Evolutionary conservation across 2,797 vertebrate species (phyloP).

Genomic region (Pipistrellus nathusii): DNA sequence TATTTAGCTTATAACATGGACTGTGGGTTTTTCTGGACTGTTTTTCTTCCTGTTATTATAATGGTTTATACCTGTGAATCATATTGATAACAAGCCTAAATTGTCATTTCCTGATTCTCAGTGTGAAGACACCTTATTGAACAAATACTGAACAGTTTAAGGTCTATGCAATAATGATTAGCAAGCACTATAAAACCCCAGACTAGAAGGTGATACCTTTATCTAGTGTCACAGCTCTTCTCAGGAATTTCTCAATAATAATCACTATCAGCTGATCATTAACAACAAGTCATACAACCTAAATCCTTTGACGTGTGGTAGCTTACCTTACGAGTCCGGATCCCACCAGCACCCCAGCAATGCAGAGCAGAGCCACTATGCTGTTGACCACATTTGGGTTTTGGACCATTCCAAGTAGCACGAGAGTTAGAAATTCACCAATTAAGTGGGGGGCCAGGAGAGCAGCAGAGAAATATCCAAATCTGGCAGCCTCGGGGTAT

Average conservation of each 20-base stretch:
- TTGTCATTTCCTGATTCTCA: slow-evolving; percentile 10
- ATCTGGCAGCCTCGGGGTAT: slow-evolving; percentile 92
- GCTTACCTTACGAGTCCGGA: slow-evolving; percentile 95
- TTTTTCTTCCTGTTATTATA: neutral
- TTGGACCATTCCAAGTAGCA: slow-evolving; percentile 93
- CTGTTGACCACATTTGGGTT: slow-evolving; percentile 95
- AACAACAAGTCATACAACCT: neutral
- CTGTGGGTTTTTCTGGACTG: neutral
- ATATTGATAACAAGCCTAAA: neutral
- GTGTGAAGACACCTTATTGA: neutral
- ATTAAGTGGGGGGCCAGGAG: slow-evolving; percentile 92
- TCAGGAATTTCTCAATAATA: neutral
- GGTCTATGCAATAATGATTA: neutral
- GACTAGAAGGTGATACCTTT: neutral
- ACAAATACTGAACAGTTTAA: neutral
- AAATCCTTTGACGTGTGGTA: neutral
- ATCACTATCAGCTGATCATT: neutral
- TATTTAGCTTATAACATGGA: neutral
- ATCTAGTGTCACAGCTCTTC: neutral
- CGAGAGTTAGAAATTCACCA: slow-evolving; percentile 93
- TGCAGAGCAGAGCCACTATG: slow-evolving; percentile 92
- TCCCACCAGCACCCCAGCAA: slow-evolving; percentile 94
- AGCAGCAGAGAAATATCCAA: slow-evolving; percentile 94
- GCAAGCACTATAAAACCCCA: neutral
- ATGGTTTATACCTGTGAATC: neutral